A percentile compares a stretch with the other conserved stretches of the same genome.
Conservation (phyloP, 2,113 vertebrate species). For the Sigmodon hispidus region DNA sequence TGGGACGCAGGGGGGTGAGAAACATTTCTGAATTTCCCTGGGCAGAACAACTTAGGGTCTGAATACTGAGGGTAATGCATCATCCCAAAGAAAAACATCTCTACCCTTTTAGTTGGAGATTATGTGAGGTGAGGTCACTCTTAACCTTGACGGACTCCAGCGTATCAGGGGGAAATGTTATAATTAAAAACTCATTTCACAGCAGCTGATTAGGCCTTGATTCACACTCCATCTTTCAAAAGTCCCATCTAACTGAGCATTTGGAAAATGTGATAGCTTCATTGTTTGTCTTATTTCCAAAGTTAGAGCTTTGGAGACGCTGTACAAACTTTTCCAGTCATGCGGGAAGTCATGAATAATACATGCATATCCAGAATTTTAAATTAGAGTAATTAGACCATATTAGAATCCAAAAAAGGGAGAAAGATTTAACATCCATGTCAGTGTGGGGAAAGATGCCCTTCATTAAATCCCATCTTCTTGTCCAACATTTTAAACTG, state of each 20-base stretch:
- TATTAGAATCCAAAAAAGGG: conserved; percentile 77
- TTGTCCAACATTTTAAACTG: conserved; percentile 68
- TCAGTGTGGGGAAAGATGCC: conserved; percentile 72
- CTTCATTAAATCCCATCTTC: conserved; percentile 73
- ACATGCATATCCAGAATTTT: conserved; percentile 81
- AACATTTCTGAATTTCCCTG: conserved; percentile 57
- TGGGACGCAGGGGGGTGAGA: conserved; percentile 38
- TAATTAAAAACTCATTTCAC: conserved; percentile 86
- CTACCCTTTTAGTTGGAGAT: conserved; percentile 67
- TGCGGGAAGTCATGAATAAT: conserved; percentile 82
- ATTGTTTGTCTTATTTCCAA: conserved; percentile 81
- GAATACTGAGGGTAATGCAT: conserved; percentile 63
- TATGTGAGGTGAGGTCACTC: conserved; percentile 66
- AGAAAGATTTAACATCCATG: conserved; percentile 66
- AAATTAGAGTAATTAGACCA: conserved; percentile 82
- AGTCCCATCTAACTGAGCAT: conserved; percentile 73
- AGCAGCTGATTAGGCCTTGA: conserved; percentile 82
- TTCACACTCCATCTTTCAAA: conserved; percentile 84
- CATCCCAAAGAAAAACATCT: conserved; percentile 51
- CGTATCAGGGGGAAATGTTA: conserved; percentile 67
- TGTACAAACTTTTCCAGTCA: conserved; percentile 78
- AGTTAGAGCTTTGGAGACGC: conserved; percentile 79
- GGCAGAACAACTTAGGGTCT: conserved; percentile 12
- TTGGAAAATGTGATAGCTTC: conserved; percentile 82
- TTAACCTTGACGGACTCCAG: conserved; percentile 76